phyloP scores from a whole-genome alignment of 2,797 vertebrate species.

The Arvicola amphibius region DNA sequence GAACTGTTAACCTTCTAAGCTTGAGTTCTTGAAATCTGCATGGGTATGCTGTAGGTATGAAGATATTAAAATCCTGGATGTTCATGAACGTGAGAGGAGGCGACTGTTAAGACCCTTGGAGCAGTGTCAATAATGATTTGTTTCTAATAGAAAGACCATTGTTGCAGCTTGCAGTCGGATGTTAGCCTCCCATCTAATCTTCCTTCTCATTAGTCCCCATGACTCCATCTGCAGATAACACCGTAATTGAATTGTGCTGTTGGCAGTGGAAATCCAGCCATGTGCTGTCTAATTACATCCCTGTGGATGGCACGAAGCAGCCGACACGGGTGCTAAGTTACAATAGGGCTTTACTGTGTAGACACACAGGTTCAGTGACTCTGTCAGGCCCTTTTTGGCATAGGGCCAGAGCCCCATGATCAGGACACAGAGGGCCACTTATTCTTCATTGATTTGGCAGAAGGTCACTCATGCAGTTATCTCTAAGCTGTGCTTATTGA shows the following conservation, averaged over 20 bases:
- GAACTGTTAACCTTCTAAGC: neutral
- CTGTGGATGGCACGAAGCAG: neutral
- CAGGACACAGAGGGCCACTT: conserved; percentile 33
- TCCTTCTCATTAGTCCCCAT: conserved; percentile 30
- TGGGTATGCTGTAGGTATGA: neutral
- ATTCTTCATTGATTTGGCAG: conserved; percentile 1
- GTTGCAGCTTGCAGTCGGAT: conserved; percentile 3
- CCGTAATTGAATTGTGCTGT: conserved; percentile 57
- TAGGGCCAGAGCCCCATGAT: neutral
- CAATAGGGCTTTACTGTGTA: conserved; percentile 39
- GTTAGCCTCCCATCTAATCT: conserved; percentile 49
- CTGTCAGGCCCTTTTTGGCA: neutral
- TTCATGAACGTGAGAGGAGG: conserved; percentile 9
- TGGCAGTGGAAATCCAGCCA: conserved; percentile 21
- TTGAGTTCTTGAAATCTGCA: conserved; percentile 37
- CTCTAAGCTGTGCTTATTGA: conserved; percentile 26
- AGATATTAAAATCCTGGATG: neutral
- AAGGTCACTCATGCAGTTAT: neutral
- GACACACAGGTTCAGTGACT: conserved; percentile 36
- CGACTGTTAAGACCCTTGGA: neutral
- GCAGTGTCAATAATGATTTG: conserved; percentile 45
- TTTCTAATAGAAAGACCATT: conserved; percentile 56
- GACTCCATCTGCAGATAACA: conserved; percentile 46
- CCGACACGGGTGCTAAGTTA: conserved; percentile 7
- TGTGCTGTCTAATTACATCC: conserved; percentile 54